Evolutionary conservation across 2,113 vertebrate genomes (phyloP), one percentile per base, ranked within the genome.

Genomic region (Lophura nycthemera): DNA sequence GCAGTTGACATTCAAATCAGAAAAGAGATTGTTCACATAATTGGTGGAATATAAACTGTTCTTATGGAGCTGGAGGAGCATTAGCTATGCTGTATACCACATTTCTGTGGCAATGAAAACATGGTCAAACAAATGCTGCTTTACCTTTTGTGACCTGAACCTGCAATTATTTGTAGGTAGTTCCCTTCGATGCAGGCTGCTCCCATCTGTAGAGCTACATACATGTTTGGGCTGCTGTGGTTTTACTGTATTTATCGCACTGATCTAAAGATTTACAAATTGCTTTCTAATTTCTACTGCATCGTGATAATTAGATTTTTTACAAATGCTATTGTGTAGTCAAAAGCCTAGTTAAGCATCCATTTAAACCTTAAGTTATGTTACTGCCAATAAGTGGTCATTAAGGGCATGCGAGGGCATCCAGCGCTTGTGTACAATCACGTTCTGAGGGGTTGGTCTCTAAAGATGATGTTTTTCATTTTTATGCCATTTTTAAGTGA

Each of bases 291-390:
- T 93, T 95, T 96, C 86, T 93, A 82, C 93, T 88, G 77, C 69
- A 88, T 88, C 66, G 81, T 59, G 76, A 82, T 92, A 91, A 95
- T 95, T 94, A 88, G 86, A 84, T 95, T 92, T 92, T 84, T 95
- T 95, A 92, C 92, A 94, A 94, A 95, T 84, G 83, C 76, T 63
- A n/a, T 43, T 36, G 72, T 34, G 76, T 84, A 96, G 86, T 90
- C 76, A 84, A 93, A 93, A 86, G 75, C 66, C 89, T 94, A 77
- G 76, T 40, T 95, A 83, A 90, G 36, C 83, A 81, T 91, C 93
- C 95, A 30, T 96, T 91, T 92, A 95, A 94, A 84, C 76, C 92
- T 82, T 90, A 95, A 94, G 69, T 95, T 95, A 92, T 90, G 93
- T 92, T 83, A 65, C 82, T 96, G 95, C 90, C 93, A 96, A 93